Percentiles rank a stretch among this genome's conserved stretches.
phyloP scores from a whole-genome alignment of 2,888 invertebrate genomes.

The Hanleya hanleyi region DNA sequence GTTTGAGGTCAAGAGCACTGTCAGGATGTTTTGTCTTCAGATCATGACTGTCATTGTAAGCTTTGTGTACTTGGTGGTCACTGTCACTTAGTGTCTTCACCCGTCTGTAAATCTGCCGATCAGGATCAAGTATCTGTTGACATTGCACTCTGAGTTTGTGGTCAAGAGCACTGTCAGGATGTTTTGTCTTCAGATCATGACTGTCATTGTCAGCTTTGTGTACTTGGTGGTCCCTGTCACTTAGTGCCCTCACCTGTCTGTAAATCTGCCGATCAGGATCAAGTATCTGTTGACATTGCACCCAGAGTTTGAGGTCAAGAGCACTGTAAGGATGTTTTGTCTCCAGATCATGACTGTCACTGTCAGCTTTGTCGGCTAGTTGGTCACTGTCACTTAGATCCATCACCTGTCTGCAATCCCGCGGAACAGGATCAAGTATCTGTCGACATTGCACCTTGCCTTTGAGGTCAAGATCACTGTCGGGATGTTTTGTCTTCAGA shows the following conservation, averaged over 20 bases:
- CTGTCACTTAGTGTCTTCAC: no score
- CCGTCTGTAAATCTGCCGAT: no score
- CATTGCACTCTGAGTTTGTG: no score
- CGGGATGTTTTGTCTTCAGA: no score
- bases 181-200: not conserved
- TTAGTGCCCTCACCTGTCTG: not conserved
- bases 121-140: no score
- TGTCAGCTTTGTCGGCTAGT: constrained; percentile 29
- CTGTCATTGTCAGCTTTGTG: not conserved
- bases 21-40: no score
- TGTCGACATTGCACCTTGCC: not conserved
- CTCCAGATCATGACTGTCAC: no score
- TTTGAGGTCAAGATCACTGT: not conserved
- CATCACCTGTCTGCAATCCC: constrained; percentile 1
- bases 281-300: constrained; percentile 5
- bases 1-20: no score
- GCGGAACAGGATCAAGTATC: constrained; percentile 8
- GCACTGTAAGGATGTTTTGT: no score
- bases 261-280: constrained; percentile 1
- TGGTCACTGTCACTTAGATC: constrained; percentile 23
- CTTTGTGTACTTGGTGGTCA: no score
- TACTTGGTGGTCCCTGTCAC: constrained; percentile 24
- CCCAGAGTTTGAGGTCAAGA: constrained; percentile 2
- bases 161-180: no score
- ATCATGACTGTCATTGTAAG: no score